Evolutionary conservation across 2,113 vertebrate species (phyloP).

Genomic region (Tauraco erythrolophus): DNA sequence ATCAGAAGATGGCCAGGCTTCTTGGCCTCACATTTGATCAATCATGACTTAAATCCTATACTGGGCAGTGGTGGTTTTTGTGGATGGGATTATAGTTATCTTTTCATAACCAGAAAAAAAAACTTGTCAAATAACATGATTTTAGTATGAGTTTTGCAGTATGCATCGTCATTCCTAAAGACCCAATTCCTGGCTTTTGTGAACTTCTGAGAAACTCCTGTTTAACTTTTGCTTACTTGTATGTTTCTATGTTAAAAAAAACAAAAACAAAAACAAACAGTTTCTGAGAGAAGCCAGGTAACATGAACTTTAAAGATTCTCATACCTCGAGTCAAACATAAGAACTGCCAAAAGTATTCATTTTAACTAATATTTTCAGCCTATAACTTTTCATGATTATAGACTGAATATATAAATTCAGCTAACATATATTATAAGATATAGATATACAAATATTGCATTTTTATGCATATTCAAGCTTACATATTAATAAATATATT

Average conservation of each 20-base stretch:
- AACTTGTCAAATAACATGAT: slow-evolving; percentile 13
- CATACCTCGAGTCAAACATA: neutral
- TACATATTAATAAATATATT: neutral
- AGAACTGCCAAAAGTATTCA: neutral
- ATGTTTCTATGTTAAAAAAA: neutral
- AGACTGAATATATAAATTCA: neutral
- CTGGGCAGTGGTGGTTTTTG: slow-evolving; percentile 8
- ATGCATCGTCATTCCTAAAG: neutral
- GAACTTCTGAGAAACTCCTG: neutral
- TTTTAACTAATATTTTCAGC: neutral
- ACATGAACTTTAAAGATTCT: neutral
- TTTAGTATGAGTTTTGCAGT: neutral
- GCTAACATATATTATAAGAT: neutral
- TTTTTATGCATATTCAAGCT: neutral
- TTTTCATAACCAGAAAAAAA: neutral
- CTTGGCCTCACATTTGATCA: neutral
- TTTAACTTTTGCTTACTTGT: neutral
- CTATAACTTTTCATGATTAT: neutral
- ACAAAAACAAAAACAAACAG: too few species aligned
- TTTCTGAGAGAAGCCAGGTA: neutral
- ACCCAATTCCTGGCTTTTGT: neutral
- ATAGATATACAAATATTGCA: neutral
- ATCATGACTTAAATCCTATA: slow-evolving; percentile 8
- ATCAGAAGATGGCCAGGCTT: neutral
- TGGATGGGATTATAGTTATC: slow-evolving; percentile 20